phyloP scores from a whole-genome alignment of 2,113 vertebrate species.

The Protobothrops mucrosquamatus region DNA sequence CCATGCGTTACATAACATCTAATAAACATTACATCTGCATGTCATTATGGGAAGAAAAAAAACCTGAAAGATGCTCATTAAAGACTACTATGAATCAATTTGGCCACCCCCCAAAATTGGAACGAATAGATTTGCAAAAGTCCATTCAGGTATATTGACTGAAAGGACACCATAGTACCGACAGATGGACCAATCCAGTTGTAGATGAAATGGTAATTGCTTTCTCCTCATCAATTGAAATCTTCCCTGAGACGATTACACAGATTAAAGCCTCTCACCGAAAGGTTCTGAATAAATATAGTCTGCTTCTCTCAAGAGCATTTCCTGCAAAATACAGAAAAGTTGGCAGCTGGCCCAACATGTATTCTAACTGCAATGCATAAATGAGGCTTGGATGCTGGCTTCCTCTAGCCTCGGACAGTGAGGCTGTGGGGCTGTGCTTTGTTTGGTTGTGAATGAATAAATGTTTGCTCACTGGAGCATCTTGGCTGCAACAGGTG shows the following conservation, averaged over 20 bases:
- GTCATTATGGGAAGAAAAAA: conserved; percentile 28
- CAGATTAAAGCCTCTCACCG: conserved; percentile 70
- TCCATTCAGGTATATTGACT: conserved; percentile 34
- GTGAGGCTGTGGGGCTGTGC: neutral
- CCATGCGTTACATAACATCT: conserved; percentile 66
- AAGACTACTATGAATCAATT: conserved; percentile 35
- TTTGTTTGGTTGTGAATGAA: neutral
- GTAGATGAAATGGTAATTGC: conserved; percentile 75
- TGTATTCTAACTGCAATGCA: conserved; percentile 12
- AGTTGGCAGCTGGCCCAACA: conserved; percentile 24
- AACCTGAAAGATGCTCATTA: neutral
- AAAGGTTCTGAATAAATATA: conserved; percentile 67
- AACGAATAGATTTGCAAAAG: conserved; percentile 28
- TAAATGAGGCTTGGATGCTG: conserved; percentile 5
- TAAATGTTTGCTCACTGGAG: neutral
- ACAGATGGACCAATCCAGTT: conserved; percentile 55
- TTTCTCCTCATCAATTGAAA: conserved; percentile 72
- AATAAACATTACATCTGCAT: conserved; percentile 53
- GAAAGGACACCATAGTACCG: conserved; percentile 42
- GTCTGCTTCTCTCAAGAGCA: conserved; percentile 54
- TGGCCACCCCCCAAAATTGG: conserved; percentile 8
- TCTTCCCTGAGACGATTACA: conserved; percentile 72
- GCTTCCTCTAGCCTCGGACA: neutral
- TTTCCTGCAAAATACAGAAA: conserved; percentile 32
- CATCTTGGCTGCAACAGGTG: neutral